Evolutionary conservation across 2,888 invertebrate genomes (phyloP), one percentile per base, ranked within the genome.

Genomic region (Pardosa pseudoannulata): DNA sequence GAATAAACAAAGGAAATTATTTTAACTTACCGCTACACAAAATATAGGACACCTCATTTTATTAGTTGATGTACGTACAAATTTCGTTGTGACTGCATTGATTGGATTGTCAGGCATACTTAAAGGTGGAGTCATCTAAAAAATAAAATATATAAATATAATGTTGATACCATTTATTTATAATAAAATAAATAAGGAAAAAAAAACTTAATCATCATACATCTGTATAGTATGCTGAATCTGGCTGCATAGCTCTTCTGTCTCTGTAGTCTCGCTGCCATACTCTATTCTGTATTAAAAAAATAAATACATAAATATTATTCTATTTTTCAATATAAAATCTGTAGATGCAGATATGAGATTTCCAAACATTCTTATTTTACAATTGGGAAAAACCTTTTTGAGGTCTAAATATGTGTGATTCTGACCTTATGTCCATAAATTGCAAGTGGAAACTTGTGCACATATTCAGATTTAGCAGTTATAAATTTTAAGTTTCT

Each of bases 21-120:
- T n/a, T n/a, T n/a, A n/a, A 91, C 92, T 91, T 90, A 93, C 93
- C 16, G 98, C 97, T 91, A 99, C 95, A 90, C 98, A 97, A 92
- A 99, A 99, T 90, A 99, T 98, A 0, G 99, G 99, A 93, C 99
- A 99, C 90, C 98, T 94, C 96, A 99, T 98, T 94, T 99, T 99
- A 92, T 99, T 99, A 79, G 98, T 99, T 9, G 99, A 99, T n/a
- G 98, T 98, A 92, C 99, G 96, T 7, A 99, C 98, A 92, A 98
- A 99, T 90, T 98, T 93, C 11, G 93, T 92, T 3, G 97, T 97
- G 16, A 97, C 97, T 89, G 98, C 96, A 93, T 99, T 99, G 89
- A 97, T 97, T 2, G 99, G 97, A 92, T 97, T 97, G 91, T 99
- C 97, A 72, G 96, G 94, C 91, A 97, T 96, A 90, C 96, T 96